Percentiles rank a stretch among this genome's conserved stretches.
phyloP scores from a whole-genome alignment of 2,113 vertebrate genomes.

The Anser brachyrhynchus region DNA sequence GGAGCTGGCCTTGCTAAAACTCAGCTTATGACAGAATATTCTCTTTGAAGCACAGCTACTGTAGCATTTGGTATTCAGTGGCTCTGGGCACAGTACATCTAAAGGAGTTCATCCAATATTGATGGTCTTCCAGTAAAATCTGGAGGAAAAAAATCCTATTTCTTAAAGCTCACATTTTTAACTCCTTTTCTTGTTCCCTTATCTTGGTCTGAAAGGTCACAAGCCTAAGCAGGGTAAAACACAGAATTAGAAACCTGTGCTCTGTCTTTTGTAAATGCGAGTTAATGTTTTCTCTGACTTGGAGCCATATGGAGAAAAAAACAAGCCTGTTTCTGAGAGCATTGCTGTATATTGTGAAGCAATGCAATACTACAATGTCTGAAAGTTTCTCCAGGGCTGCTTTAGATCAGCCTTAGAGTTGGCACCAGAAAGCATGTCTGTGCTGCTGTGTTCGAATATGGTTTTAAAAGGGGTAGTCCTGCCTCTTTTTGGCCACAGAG shows the following conservation, averaged over 20 bases:
- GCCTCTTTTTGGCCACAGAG: not conserved
- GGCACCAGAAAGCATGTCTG: not conserved
- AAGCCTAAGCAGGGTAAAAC: not conserved
- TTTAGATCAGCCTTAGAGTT: not conserved
- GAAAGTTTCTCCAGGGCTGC: not conserved
- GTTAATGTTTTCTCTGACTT: not conserved
- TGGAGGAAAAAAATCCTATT: not conserved
- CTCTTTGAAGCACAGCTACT: conserved; percentile 62
- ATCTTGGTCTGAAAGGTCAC: conserved; percentile 5
- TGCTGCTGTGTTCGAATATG: not conserved
- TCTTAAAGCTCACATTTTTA: conserved; percentile 2
- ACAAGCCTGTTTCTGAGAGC: not conserved
- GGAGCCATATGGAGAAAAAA: not conserved
- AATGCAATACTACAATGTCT: not conserved
- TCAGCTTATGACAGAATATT: conserved; percentile 64
- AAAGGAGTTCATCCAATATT: conserved; percentile 70
- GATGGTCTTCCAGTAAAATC: conserved; percentile 57
- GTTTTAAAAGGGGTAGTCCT: not conserved
- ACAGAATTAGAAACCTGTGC: not conserved
- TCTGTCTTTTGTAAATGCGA: not conserved
- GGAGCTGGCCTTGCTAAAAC: conserved; percentile 39
- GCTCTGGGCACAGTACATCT: conserved; percentile 55
- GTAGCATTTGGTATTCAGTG: conserved; percentile 59
- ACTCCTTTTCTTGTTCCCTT: not conserved
- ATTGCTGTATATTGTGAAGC: not conserved